These are phyloP conservation scores for Apeira syringaria DNA, from an alignment of 2,888 invertebrate species.

Conservation along the genomic window DNA sequence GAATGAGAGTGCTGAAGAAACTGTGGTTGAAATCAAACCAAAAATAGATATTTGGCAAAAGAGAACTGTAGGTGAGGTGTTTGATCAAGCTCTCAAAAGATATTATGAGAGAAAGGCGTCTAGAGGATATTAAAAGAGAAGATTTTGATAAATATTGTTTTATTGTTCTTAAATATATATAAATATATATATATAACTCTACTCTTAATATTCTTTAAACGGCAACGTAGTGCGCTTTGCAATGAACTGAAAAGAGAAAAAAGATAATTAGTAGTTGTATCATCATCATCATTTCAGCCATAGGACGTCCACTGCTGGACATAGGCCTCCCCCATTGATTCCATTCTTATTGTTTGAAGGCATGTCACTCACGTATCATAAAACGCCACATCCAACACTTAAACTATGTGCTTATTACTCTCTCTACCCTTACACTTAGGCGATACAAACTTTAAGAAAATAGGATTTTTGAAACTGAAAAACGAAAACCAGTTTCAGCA, in stretches of 20 bases:
- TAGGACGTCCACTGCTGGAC: too few relatives aligned
- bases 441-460: too few relatives aligned
- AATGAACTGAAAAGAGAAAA: constrained; percentile 74
- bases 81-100: constrained; percentile 89
- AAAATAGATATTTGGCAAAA: constrained; percentile 92
- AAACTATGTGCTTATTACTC: too few relatives aligned
- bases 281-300: too few relatives aligned
- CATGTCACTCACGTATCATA: too few relatives aligned
- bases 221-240: constrained; percentile 81
- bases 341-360: too few relatives aligned
- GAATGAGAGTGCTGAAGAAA: constrained; percentile 34
- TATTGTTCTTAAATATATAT: constrained; percentile 7
- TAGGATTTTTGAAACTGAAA: too few relatives aligned
- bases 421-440: too few relatives aligned
- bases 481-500: too few relatives aligned
- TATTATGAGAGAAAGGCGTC: constrained; percentile 89
- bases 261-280: not conserved
- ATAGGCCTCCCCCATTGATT: too few relatives aligned
- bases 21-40: constrained; percentile 48
- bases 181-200: constrained; percentile 11
- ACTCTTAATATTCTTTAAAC: constrained; percentile 39
- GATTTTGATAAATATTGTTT: constrained; percentile 1
- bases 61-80: constrained; percentile 90
- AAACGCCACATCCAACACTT: too few relatives aligned
- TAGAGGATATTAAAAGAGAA: constrained; percentile 51